These are phyloP conservation scores for Lagorchestes hirsutus DNA, from an alignment of 2,797 vertebrate species.

Conservation along the genomic window DNA sequence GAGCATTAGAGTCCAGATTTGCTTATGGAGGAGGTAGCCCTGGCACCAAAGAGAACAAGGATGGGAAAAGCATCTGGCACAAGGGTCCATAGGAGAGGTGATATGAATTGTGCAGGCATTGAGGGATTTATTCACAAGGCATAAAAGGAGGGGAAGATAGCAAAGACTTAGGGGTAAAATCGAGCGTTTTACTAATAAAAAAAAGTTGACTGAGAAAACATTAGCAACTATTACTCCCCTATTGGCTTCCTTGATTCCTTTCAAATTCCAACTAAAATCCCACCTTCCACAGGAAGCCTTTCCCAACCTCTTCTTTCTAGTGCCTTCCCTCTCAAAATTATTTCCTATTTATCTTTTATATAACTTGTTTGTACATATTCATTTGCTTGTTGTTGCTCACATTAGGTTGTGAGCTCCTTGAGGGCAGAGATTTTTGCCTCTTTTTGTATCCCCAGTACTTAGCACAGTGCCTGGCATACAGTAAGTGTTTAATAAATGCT, in stretches of 20 bases:
- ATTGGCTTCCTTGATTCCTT: neutral
- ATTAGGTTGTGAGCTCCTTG: neutral
- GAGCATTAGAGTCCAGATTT: neutral
- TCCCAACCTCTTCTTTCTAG: neutral
- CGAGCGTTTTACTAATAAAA: too few relatives aligned
- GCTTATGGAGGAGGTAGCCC: neutral
- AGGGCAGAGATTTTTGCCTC: neutral
- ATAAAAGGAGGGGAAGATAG: neutral
- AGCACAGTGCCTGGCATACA: neutral
- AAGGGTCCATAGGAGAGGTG: neutral
- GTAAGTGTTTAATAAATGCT: neutral
- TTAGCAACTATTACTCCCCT: neutral
- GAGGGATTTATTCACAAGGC: neutral
- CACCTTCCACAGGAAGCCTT: neutral
- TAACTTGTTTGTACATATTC: neutral
- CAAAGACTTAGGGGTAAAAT: neutral
- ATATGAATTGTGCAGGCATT: neutral
- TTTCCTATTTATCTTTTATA: neutral
- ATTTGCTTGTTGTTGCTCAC: neutral
- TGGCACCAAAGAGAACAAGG: neutral
- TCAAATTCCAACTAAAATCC: neutral
- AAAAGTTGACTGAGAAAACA: neutral
- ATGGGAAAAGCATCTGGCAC: neutral
- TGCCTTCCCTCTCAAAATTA: neutral
- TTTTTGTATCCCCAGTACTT: neutral